phyloP scores from a whole-genome alignment of 2,113 vertebrate genomes.

The Laticauda colubrina region DNA sequence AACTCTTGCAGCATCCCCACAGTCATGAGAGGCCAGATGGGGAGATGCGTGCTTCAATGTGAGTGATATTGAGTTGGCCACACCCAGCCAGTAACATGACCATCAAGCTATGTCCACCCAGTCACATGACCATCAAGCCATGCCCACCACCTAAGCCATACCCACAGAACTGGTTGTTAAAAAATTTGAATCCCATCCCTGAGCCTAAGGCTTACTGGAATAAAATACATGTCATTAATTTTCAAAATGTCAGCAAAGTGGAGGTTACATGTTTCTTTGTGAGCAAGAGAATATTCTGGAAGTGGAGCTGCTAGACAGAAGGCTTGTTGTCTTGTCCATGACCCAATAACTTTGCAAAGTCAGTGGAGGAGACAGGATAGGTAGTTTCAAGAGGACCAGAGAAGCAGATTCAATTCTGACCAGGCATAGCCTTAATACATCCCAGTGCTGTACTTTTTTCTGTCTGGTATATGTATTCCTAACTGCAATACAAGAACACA shows the following conservation, averaged over 20 bases:
- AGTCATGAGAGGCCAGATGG: no score
- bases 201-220: not conserved
- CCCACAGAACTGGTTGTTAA: no score
- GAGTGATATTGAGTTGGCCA: no score
- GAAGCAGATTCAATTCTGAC: not conserved
- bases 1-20: no score
- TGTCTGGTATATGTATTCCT: not conserved
- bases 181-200: no score
- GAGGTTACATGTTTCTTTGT: not conserved
- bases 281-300: not conserved
- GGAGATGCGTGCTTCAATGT: no score
- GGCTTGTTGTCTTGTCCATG: not conserved
- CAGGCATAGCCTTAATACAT: not conserved
- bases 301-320: not conserved
- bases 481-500: not conserved
- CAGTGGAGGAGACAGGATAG: not conserved
- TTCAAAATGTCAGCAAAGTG: not conserved
- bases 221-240: not conserved
- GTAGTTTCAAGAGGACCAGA: not conserved
- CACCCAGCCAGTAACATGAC: no score
- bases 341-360: not conserved
- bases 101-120: no score
- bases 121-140: no score
- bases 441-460: not conserved
- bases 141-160: no score